A percentile compares a stretch with the other conserved stretches of the same genome.
phyloP scores from a whole-genome alignment of 2,888 invertebrate species.

The Drosophila longiperda region DNA sequence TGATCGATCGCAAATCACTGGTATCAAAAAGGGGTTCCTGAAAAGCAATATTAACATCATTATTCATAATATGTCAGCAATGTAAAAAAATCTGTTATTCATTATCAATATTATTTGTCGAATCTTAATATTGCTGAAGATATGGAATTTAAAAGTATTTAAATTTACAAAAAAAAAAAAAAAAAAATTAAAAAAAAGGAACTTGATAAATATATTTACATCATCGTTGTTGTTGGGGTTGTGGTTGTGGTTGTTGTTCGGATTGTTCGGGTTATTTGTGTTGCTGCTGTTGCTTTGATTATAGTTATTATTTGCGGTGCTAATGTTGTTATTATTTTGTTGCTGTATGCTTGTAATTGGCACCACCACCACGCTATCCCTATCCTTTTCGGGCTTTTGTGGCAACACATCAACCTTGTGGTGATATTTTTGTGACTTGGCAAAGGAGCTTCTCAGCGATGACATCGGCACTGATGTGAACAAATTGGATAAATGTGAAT shows the following conservation, averaged over 20 bases:
- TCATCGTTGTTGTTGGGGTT: conserved; percentile 88
- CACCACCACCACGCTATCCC: conserved; percentile 83
- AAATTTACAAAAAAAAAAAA: neutral
- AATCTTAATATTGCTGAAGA: neutral
- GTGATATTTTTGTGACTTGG: conserved; percentile 85
- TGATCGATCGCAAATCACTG: conserved; percentile 84
- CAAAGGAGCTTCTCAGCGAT: conserved; percentile 88
- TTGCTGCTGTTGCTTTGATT: conserved; percentile 51
- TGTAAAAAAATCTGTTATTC: neutral
- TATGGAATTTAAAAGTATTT: neutral
- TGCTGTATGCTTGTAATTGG: conserved; percentile 86
- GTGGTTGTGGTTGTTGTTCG: conserved; percentile 86
- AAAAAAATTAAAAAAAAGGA: neutral
- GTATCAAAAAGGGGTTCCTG: conserved; percentile 85
- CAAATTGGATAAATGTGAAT: conserved; percentile 5
- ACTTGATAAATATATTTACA: conserved; percentile 85
- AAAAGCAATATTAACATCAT: conserved; percentile 24
- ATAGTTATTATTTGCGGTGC: conserved; percentile 86
- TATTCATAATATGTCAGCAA: neutral
- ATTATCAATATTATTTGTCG: neutral
- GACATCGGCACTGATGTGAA: conserved; percentile 62
- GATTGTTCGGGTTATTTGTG: conserved; percentile 85
- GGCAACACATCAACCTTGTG: conserved; percentile 73
- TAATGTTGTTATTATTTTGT: conserved; percentile 57
- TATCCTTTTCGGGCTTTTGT: conserved; percentile 67